Base-by-base conservation (phyloP, 2,113 vertebrate genomes). In the Eonycteris spelaea region DNA sequence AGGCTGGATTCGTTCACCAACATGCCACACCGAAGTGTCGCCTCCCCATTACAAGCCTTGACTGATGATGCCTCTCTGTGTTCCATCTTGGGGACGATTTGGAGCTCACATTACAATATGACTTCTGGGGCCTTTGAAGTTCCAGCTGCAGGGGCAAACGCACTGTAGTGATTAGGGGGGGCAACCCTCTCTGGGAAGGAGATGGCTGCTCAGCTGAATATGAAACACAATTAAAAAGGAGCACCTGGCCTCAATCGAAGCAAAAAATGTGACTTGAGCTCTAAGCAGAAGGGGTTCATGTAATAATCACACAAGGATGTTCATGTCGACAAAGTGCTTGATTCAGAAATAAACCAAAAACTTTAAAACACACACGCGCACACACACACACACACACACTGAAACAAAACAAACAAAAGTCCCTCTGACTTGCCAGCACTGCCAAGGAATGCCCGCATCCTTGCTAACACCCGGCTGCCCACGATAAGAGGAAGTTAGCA, bases 61-160 rank as follows among this genome's bases (percentile, higher is more conserved):
- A 77, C 65, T 78, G 85, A 84, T 0, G 19, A 68, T 59, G 70
- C 59, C 91, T 80, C 68, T 86, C 95, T 87, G 79, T 33, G 35
- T 73, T 94, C 88, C 28, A 21, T 55, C 92, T 85, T 19, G 0
- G 73, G 78, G 89, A 96, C 91, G 73, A 55, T 97, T 86, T 86
- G 71, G 87, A 88, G 92, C 79, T 98, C 90, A 12, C 5, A 5
- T 97, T 97, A 95, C 96, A 96, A 80, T 92, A 48, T 53, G 92
- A 85, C 77, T 97, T 94, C 92, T 88, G 96, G 73, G 71, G 87
- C 94, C 96, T 97, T 97, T 97, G 96, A 98, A 97, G 97, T 95
- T 82, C 94, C 97, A 95, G 96, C 95, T 97, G 96, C 94, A 88
- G 84, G 70, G 40, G 85, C 24, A 88, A 86, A 79, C 4, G 80